Base-by-base conservation (phyloP, 2,888 invertebrate species). In the Stenolophus ochropezus region DNA sequence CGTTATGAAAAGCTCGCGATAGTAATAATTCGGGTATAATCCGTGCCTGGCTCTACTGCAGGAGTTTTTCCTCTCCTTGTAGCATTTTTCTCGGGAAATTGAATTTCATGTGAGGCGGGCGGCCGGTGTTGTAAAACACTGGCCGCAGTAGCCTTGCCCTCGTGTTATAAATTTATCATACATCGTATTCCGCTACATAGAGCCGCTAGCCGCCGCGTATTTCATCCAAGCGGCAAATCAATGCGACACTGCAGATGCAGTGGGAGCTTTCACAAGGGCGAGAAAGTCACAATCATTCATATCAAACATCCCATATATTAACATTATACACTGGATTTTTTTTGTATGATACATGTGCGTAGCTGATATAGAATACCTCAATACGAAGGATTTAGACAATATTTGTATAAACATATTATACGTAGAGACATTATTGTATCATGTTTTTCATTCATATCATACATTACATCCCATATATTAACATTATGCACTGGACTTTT, bases 131-230 rank as follows among this genome's bases (percentile, higher is more conserved):
- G 85, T 86, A 85, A 86, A 86, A 86, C 81, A 81, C 61, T 77
- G 77, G 77, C 77, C 53, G 21, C 73, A 16, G 20, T 16, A 14
- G 47, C 86, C 85, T 83, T 86, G 86, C 27, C 86, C 82, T 84
- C 84, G 84, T 83, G 85, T 86, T 86, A 86, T 86, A 86, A 86
- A 87, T 87, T 87, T 86, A 87, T 87, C 86, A 86, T 86, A 86
- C 86, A 86, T 86, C 86, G 86, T 86, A 87, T 87, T 87, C 87
- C 87, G 85, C 86, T 86, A 87, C 86, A 87, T 86, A 86, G 86
- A 87, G 84, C 87, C 85, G 8, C 33, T 69, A 49, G 58, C 49
- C n/a, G 14, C 51, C 56, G 33, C 23, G 18, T 23, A 53, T 75
- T 53, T 77, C 61, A 42, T 73, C 49, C 47, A 73, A 73, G 73